Evolutionary conservation across 1,140 invertebrate species (phyloP).

Genomic region (Lordiphosa mommai): DNA sequence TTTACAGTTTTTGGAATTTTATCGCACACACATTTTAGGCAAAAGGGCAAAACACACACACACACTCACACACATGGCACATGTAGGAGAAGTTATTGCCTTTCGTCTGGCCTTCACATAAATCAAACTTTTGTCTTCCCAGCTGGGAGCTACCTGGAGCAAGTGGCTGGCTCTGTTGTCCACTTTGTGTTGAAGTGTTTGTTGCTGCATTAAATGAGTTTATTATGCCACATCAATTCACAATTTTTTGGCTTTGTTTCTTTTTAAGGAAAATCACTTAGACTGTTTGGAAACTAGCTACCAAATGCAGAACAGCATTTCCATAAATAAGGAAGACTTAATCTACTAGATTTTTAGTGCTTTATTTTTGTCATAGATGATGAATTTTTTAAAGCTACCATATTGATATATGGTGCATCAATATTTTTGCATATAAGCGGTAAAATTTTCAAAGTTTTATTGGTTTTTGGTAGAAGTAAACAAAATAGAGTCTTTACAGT

Average conservation of each 20-base stretch:
- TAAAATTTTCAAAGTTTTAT: too few relatives aligned
- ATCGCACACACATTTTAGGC: constrained; percentile 38
- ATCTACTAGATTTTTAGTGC: too few relatives aligned
- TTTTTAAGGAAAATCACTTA: background rate
- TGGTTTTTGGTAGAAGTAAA: too few relatives aligned
- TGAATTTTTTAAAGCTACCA: too few relatives aligned
- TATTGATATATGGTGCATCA: too few relatives aligned
- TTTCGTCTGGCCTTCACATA: constrained; percentile 29
- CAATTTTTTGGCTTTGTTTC: constrained; percentile 1
- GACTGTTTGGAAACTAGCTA: background rate
- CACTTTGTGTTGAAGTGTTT: constrained; percentile 6
- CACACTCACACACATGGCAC: constrained; percentile 30
- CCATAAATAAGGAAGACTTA: too few relatives aligned
- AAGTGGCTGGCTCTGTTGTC: background rate
- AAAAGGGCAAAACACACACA: constrained; percentile 16
- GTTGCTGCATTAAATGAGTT: constrained; percentile 32
- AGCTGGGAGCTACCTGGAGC: background rate
- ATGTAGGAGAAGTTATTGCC: constrained; percentile 35
- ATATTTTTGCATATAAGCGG: too few relatives aligned
- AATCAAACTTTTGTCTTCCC: constrained; percentile 46
- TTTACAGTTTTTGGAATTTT: constrained; percentile 53
- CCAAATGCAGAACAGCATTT: too few relatives aligned
- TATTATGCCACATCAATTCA: constrained; percentile 37
- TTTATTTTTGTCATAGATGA: too few relatives aligned
- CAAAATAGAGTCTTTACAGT: too few relatives aligned